Base-by-base conservation (phyloP, 2,888 invertebrate species). In the Cetonia aurata region DNA sequence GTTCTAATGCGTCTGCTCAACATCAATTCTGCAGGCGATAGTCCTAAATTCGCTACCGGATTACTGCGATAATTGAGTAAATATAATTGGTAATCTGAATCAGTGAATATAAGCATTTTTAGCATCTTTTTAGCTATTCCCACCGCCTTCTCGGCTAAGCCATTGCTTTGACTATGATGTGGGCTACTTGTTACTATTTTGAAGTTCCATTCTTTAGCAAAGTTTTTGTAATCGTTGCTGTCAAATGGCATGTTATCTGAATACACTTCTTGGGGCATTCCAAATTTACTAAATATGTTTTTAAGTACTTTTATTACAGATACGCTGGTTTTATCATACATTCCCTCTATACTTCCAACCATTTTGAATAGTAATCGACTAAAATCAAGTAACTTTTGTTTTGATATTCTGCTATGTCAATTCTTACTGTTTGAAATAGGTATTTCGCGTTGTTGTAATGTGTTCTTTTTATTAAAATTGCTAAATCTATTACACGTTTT, bases 111-210 rank as follows among this genome's bases (percentile, higher is more conserved):
- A 17, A 6, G 13, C 50, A 48, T 68, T 57, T 48, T 68, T 6
- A 57, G 57, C 25, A 57, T 37, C 1, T 15, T 46, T 25, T 66
- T 65, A 12, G 56, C 57, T 42, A 62, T 65, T 12, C 41, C 15
- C n/a, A 56, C 70, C 3, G 25, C 52, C 12, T 59, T 65, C 42
- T 70, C 70, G 15, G 65, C 53, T 37, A 55, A 56, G 3, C 70
- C 70, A 17, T 66, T 70, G 10, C 65, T 65, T 55, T 65, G 62
- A 37, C 53, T 41, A n/a, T 65, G 48, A 48, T 70, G 57, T n/a
- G 65, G 65, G 17, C 65, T 56, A n/a, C 19, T 65, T 12, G 65
- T 70, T 33, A 52, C n/a, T n/a, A 69, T 53, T 15, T 41, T 42
- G 19, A 69, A 62, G 2, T 60, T 53, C 50, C 53, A 69, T 8